Evolutionary conservation across 2,113 vertebrate species (phyloP), one percentile per base, ranked within the genome.

Genomic region (Montifringilla adamsi): DNA sequence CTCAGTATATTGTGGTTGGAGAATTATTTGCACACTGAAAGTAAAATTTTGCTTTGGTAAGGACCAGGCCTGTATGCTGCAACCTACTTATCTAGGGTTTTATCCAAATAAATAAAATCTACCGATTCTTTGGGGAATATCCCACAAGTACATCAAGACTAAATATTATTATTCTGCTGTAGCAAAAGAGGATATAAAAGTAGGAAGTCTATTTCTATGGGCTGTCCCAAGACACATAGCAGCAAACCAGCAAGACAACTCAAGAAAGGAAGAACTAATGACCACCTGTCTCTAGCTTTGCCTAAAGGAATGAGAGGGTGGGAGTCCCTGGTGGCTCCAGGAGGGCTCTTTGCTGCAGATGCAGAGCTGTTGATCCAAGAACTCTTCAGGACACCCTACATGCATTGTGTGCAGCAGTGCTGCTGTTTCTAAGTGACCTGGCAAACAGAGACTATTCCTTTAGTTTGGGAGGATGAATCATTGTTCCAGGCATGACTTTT

Each of bases 341-440:
- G 20, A 41, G 2, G 6, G 50, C 15, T 64, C 23, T 59, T 63
- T 12, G 6, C 27, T 79, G 56, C 41, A 79, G 15, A 39, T 0
- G 2, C 0, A 0, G 27, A 76, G 7, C 24, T 58, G 14, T 30
- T 1, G 0, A 52, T 58, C 14, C 1, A 10, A 75, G 28, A 31
- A 11, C 13, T 50, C 43, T 35, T 12, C 4, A 46, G 41, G 14
- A 22, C 4, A 21, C 10, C 9, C 14, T 35, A 15, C 3, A 6
- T 1, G 1, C 24, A 13, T 5, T 1, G 16, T 0, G 0, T 26
- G 13, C 0, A 3, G 10, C 44, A 43, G 10, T 5, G 21, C 12
- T 68, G 35, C 1, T 0, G 11, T 67, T 85, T 70, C 70, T 52
- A 43, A 50, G 19, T 31, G 35, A 44, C 10, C n/a, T 0, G 2